Evolutionary conservation across 2,113 vertebrate genomes (phyloP).

Genomic region (Bos indicus): DNA sequence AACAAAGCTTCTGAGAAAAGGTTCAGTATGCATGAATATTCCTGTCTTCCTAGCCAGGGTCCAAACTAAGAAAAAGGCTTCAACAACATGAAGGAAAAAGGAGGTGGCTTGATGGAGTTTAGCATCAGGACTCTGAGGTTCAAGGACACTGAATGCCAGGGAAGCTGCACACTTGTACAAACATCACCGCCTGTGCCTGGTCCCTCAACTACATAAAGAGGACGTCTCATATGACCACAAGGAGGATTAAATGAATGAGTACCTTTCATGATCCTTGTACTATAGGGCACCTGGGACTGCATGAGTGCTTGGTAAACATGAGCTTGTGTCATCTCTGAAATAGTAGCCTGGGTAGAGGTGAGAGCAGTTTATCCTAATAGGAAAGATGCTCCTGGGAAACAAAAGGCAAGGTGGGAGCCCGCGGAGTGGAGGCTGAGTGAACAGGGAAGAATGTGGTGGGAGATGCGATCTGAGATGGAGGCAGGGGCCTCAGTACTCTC

Average conservation of each 20-base stretch:
- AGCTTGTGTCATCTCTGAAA: background rate
- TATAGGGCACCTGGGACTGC: accelerated
- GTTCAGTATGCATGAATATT: too few relatives aligned
- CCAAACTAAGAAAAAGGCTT: background rate
- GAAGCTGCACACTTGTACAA: accelerated
- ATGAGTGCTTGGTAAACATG: background rate
- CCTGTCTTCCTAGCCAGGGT: too few relatives aligned
- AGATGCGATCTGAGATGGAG: background rate
- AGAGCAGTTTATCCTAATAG: background rate
- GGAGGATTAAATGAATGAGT: background rate
- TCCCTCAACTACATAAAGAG: background rate
- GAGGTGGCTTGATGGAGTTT: background rate
- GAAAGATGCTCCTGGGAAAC: background rate
- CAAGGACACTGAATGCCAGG: background rate
- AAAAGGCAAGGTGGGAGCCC: background rate
- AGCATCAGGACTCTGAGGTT: background rate
- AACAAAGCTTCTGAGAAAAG: background rate
- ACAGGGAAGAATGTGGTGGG: background rate
- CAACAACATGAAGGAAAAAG: background rate
- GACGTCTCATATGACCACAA: accelerated
- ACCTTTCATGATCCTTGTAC: background rate
- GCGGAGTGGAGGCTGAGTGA: accelerated
- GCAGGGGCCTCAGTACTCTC: background rate
- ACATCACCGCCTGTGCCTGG: background rate
- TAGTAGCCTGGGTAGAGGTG: too few relatives aligned